Evolutionary conservation across 1,140 invertebrate species (phyloP).

Genomic region (Paraescarpia echinospica): DNA sequence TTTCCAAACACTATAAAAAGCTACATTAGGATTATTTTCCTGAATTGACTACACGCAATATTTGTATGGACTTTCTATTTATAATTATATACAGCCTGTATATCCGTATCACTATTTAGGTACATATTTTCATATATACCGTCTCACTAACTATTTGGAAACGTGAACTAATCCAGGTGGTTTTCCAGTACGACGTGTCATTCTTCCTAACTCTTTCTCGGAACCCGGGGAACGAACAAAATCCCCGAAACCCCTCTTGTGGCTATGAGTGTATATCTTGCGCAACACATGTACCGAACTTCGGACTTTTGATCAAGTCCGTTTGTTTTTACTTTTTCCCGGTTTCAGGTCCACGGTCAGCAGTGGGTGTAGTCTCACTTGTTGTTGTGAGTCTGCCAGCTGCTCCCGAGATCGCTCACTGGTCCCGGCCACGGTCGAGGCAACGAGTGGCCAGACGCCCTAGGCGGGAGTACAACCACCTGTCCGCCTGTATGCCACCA

Average conservation of each 20-base stretch:
- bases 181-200: not conserved
- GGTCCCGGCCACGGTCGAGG: not conserved
- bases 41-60: not conserved
- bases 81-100: no score
- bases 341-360: no score
- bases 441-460: not conserved
- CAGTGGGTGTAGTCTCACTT: not conserved
- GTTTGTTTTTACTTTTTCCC: not conserved
- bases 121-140: not conserved
- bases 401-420: not conserved
- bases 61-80: not conserved
- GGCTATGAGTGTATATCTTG: not conserved
- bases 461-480: not conserved
- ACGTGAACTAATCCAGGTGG: not conserved
- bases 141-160: not conserved
- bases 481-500: not conserved
- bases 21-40: no score
- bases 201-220: not conserved
- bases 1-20: no score
- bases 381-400: not conserved
- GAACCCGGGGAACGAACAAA: not conserved
- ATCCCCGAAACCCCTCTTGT: not conserved
- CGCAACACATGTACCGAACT: not conserved
- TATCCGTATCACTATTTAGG: not conserved
- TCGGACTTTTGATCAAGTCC: not conserved